These are phyloP conservation scores for Pegoplata infirma DNA, from an alignment of 2,888 invertebrate genomes.

Conservation along the genomic window DNA sequence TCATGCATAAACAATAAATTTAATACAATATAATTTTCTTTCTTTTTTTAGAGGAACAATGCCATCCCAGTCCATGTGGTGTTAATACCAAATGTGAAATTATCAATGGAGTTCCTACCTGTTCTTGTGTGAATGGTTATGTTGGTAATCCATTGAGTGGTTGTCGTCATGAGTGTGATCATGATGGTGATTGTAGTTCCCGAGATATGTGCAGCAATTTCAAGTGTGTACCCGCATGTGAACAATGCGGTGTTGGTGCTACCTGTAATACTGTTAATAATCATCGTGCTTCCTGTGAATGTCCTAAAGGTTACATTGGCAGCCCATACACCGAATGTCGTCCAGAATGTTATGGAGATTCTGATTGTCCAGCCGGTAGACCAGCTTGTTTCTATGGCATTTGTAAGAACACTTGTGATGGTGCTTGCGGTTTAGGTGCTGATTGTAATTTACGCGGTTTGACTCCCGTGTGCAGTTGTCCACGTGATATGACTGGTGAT, in stretches of 20 bases:
- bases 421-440: conserved; percentile 88
- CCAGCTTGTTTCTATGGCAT: conserved; percentile 90
- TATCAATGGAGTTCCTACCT: conserved; percentile 86
- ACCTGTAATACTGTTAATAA: conserved; percentile 86
- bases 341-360: conserved; percentile 88
- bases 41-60: conserved; percentile 84
- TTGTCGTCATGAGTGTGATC: conserved; percentile 90
- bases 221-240: conserved; percentile 87
- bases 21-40: too few species aligned
- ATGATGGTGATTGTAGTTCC: conserved; percentile 85
- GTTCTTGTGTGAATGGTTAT: conserved; percentile 86
- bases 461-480: conserved; percentile 92
- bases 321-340: conserved; percentile 87
- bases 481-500: conserved; percentile 91
- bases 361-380: conserved; percentile 87
- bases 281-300: conserved; percentile 88
- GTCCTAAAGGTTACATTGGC: conserved; percentile 89
- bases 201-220: conserved; percentile 85
- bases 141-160: conserved; percentile 87
- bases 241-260: conserved; percentile 87
- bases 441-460: conserved; percentile 86
- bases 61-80: conserved; percentile 90
- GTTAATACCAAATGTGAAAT: conserved; percentile 89
- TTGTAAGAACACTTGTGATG: conserved; percentile 90
- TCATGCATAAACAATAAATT: too few species aligned